Base-by-base conservation (phyloP, 1,140 invertebrate genomes). In the Cecropterus lyciades region DNA sequence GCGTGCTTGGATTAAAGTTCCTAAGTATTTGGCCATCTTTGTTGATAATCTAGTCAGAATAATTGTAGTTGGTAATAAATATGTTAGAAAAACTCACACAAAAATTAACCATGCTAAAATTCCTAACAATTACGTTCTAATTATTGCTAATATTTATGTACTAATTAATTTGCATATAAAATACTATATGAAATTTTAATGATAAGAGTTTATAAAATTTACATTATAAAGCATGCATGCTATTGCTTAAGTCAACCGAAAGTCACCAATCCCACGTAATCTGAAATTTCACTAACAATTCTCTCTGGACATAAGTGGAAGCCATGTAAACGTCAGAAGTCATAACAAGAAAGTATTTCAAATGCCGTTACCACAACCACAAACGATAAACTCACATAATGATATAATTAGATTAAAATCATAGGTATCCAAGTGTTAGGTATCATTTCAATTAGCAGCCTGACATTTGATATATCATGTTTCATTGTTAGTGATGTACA, bases 251-350 rank as follows among this genome's bases (percentile, higher is more conserved):
- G 11, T 40, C 24, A 11, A 15, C 60, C n/a, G 30, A 14, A 37
- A 53, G n/a, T n/a, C n/a, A n/a, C n/a, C 30, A 33, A 33, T 6
- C 43, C 30, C 37, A 40, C 11, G 37, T 9, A 40, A 8, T 33
- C 30, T 40, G 1, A 4, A 40, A 0, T 13, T 11, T 2, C 11
- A 0, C 1, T 69, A 49, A 64, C 46, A 33, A 57, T 37, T 51
- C 46, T 65, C 64, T 53, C 40, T 33, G 43, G 69, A 71, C 66
- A 69, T 73, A 72, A 64, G 14, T 67, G 45, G 81, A 85, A 84
- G 80, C 80, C 82, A 65, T 75, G 69, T 37, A 79, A 82, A 84
- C 74, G 77, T 73, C 78, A 80, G 64, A 80, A 82, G 78, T 84
- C 75, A 79, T 79, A 80, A 80, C 77, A 78, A 76, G 67, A 69